Conservation (phyloP, 92 coral and sea anemone genomes). For the Montipora capitata region DNA sequence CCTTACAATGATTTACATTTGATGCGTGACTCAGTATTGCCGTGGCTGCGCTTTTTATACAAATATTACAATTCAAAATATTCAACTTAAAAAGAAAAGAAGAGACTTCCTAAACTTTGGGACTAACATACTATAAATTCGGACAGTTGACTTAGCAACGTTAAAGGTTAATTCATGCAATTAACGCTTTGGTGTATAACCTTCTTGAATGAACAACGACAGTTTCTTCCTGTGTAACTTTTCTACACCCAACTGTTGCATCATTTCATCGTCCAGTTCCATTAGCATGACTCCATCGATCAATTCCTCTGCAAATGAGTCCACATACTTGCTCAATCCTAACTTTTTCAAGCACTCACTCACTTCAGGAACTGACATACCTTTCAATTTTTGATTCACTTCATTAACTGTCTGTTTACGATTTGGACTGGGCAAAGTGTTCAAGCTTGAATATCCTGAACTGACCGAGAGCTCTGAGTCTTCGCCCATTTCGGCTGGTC, state of each 20-base stretch:
- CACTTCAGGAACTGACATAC: conserved; percentile 57
- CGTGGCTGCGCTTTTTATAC: too few species aligned
- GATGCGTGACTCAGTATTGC: too few species aligned
- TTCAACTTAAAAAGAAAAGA: too few species aligned
- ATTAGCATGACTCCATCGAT: conserved; percentile 72
- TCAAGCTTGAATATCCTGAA: not conserved
- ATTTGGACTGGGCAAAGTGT: not conserved
- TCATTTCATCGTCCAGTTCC: conserved; percentile 59
- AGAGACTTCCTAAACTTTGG: too few species aligned
- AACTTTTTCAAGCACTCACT: conserved; percentile 48
- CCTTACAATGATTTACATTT: too few species aligned
- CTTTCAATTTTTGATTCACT: conserved; percentile 2
- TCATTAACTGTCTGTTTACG: not conserved
- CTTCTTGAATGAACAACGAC: conserved; percentile 37
- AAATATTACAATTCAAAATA: too few species aligned
- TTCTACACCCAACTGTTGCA: conserved; percentile 53
- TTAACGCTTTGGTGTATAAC: conserved; percentile 63
- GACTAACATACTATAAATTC: too few species aligned
- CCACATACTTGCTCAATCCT: conserved; percentile 39
- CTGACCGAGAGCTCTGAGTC: not conserved
- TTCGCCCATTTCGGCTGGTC: not conserved
- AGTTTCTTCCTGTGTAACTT: conserved; percentile 67
- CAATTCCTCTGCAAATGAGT: conserved; percentile 38
- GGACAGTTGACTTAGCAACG: too few species aligned
- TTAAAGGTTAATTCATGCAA: too few species aligned